phyloP scores from a whole-genome alignment of 1,140 invertebrate genomes.

The Trichonephila inaurata region DNA sequence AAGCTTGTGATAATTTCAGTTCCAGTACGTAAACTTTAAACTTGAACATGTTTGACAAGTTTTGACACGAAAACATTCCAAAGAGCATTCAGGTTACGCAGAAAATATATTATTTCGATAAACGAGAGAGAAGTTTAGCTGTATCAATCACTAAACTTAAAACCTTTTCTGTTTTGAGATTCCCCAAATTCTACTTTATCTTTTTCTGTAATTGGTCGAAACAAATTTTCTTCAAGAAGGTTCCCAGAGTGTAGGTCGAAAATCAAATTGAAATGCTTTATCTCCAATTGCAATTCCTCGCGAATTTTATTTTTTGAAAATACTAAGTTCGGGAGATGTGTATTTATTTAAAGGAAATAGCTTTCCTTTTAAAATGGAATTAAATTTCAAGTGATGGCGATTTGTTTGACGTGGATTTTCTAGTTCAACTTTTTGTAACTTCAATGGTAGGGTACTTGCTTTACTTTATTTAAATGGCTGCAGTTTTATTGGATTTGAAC shows the following conservation, averaged over 20 bases:
- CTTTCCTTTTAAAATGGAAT: not conserved
- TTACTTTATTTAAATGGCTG: not conserved
- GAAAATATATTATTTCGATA: not conserved
- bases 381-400: not conserved
- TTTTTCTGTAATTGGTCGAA: not conserved
- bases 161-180: not conserved
- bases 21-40: too few species aligned
- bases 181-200: not conserved
- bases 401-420: not conserved
- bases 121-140: not conserved
- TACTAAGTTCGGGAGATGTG: not conserved
- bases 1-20: too few species aligned
- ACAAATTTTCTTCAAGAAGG: conserved; percentile 5
- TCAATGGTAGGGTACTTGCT: not conserved
- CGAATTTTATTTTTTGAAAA: not conserved
- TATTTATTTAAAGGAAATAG: not conserved
- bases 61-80: not conserved
- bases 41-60: not conserved
- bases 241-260: not conserved
- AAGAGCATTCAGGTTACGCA: not conserved
- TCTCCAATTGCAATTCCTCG: not conserved
- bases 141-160: not conserved
- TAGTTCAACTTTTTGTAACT: not conserved
- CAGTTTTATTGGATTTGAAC: too few species aligned
- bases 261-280: not conserved